phyloP scores from a whole-genome alignment of 2,888 invertebrate genomes.

The Pristionchus arcanus region DNA sequence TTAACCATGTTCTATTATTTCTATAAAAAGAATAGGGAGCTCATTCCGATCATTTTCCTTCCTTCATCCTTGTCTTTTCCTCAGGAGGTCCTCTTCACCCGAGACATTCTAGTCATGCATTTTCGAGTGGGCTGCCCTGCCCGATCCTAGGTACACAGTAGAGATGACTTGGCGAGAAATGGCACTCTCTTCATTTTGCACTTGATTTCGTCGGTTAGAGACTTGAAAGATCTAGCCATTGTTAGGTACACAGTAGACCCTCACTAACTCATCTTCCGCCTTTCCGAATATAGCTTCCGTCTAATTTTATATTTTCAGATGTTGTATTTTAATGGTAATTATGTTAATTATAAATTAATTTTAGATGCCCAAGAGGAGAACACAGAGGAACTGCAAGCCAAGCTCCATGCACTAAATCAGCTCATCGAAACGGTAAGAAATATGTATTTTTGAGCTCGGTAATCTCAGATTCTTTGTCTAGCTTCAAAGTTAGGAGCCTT shows the following conservation, averaged over 20 bases:
- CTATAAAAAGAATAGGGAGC: too few relatives aligned
- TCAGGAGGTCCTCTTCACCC: background rate
- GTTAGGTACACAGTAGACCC: background rate
- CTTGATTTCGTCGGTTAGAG: too few relatives aligned
- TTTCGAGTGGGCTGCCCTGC: background rate
- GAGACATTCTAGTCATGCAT: slow-evolving; percentile 35
- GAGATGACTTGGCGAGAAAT: background rate
- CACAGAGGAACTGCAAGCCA: slow-evolving; percentile 68
- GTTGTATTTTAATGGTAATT: background rate
- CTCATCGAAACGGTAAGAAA: slow-evolving; percentile 64
- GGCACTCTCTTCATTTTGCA: too few relatives aligned
- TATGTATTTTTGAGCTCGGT: background rate
- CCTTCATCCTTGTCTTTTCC: background rate
- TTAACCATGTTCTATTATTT: too few relatives aligned
- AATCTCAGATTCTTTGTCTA: background rate
- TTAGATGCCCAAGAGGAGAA: slow-evolving; percentile 71
- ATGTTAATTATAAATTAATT: slow-evolving; percentile 53
- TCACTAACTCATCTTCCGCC: background rate
- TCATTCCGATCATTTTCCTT: background rate
- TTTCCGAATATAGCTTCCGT: background rate
- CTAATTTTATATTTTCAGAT: background rate
- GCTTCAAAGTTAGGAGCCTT: too few relatives aligned
- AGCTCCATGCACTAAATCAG: slow-evolving; percentile 72
- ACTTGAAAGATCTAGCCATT: too few relatives aligned
- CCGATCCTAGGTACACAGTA: slow-evolving; percentile 3